Evolutionary conservation across 2,113 vertebrate species (phyloP).

Genomic region (Rhipidura dahli): DNA sequence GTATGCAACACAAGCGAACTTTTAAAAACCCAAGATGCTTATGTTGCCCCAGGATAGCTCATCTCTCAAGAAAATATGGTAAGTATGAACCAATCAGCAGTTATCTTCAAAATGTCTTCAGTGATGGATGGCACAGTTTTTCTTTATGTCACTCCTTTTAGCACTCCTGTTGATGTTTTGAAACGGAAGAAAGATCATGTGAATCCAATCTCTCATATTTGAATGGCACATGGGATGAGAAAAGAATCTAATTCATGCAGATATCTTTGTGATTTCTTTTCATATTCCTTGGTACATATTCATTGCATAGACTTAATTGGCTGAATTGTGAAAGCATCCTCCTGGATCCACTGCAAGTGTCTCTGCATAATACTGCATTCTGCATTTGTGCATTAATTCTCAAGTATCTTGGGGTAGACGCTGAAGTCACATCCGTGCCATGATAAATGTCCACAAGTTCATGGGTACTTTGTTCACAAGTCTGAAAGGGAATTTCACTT

Average conservation of each 20-base stretch:
- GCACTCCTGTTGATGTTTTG: background rate
- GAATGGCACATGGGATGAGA: background rate
- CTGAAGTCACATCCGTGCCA: background rate
- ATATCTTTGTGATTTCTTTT: background rate
- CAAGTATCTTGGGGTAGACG: background rate
- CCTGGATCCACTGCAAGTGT: background rate
- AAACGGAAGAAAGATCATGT: background rate
- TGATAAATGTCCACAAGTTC: background rate
- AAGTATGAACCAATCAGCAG: background rate
- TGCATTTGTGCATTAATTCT: background rate
- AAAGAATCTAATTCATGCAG: background rate
- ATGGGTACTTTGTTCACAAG: background rate
- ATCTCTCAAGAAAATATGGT: background rate
- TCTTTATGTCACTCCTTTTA: background rate
- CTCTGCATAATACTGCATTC: background rate
- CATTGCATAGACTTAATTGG: background rate
- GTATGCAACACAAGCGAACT: background rate
- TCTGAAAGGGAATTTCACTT: background rate
- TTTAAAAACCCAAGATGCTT: conserved; percentile 44
- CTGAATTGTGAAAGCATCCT: background rate
- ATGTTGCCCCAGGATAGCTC: background rate
- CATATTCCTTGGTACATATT: background rate
- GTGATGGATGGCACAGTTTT: background rate
- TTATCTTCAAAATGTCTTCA: background rate
- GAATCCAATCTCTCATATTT: background rate